A percentile compares a stretch with the other conserved stretches of the same genome.
These are phyloP conservation scores for Euura saliciscinereae DNA, from an alignment of 1,140 invertebrate species.

Conservation along the genomic window DNA sequence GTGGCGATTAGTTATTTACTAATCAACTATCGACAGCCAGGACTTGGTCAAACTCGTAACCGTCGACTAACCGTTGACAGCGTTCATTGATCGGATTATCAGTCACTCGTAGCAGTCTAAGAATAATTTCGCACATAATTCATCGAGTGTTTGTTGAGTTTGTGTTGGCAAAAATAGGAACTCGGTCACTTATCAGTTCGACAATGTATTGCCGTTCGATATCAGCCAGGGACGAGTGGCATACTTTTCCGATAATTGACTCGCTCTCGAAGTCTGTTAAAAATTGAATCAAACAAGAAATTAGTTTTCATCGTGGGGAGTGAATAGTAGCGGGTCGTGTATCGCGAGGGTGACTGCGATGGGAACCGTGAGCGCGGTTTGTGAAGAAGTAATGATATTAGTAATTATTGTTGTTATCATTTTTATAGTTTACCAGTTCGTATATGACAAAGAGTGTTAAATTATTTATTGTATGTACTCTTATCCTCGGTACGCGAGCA, in stretches of 20 bases:
- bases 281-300: slow-evolving; percentile 7
- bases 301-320: background rate
- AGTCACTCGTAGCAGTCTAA: too few species aligned
- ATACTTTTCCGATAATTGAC: slow-evolving; percentile 4
- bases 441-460: background rate
- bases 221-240: background rate
- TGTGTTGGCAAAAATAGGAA: too few species aligned
- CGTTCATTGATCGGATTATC: too few species aligned
- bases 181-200: background rate
- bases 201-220: background rate
- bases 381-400: background rate
- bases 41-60: background rate
- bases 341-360: background rate
- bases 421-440: background rate
- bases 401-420: background rate
- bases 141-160: too few species aligned
- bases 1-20: background rate
- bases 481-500: background rate
- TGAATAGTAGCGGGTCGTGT: background rate
- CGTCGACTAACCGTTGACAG: background rate
- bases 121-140: too few species aligned
- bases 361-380: too few species aligned
- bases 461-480: background rate
- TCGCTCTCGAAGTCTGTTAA: background rate
- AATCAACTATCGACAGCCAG: background rate